phyloP scores from a whole-genome alignment of 2,888 invertebrate species.

The Amblyjoppa proteus region DNA sequence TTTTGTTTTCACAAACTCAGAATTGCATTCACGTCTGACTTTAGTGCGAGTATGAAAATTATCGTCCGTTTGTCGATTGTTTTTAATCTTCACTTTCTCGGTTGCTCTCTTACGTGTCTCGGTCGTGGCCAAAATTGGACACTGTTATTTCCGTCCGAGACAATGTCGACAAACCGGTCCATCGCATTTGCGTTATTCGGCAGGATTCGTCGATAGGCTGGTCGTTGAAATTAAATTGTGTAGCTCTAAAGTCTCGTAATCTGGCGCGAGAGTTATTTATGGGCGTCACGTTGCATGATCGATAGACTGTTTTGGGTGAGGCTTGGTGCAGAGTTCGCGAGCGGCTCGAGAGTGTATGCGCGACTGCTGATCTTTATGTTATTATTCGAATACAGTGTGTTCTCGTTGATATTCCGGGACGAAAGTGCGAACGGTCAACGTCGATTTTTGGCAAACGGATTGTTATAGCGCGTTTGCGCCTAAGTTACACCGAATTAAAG shows the following conservation, averaged over 20 bases:
- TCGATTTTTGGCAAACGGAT: neutral
- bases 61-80: neutral
- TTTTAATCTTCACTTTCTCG: neutral
- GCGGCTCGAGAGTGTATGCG: neutral
- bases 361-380: neutral
- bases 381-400: neutral
- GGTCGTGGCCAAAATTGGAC: neutral
- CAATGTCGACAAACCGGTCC: neutral
- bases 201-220: neutral
- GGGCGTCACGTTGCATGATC: conserved; percentile 14
- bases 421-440: neutral
- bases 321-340: neutral
- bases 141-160: neutral
- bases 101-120: neutral
- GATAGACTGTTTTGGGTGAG: neutral
- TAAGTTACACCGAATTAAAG: too few species aligned
- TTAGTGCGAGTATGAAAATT: neutral
- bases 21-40: neutral
- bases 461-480: neutral
- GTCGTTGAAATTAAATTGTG: neutral
- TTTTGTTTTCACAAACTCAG: neutral
- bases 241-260: neutral
- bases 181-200: neutral
- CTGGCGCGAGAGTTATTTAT: neutral
- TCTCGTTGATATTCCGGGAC: neutral